These are phyloP conservation scores for Cosmopolites sordidus DNA, from an alignment of 2,888 invertebrate species.

Conservation along the genomic window DNA sequence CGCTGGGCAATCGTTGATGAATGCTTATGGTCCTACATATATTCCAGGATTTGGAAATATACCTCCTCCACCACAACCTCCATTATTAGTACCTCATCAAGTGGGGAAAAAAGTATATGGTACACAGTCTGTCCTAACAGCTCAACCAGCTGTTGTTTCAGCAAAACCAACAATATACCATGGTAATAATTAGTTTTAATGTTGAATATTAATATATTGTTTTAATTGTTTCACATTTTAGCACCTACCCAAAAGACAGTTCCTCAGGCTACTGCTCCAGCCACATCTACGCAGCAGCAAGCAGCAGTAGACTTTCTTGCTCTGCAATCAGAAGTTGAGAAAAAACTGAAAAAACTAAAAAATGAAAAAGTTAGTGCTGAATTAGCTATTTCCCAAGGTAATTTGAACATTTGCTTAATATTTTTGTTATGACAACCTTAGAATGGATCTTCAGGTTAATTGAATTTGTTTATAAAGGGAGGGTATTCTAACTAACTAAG, in stretches of 20 bases:
- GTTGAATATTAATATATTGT: background rate
- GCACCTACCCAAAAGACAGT: constrained; percentile 23
- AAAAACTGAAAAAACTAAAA: constrained; percentile 60
- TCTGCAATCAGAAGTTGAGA: constrained; percentile 55
- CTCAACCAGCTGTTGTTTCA: constrained; percentile 61
- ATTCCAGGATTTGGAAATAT: constrained; percentile 55
- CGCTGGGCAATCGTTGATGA: constrained; percentile 63
- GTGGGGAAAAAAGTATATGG: constrained; percentile 46
- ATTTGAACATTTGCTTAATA: background rate
- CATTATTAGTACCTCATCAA: constrained; percentile 68
- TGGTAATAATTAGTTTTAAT: constrained; percentile 5
- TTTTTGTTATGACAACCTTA: background rate
- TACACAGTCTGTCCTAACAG: constrained; percentile 37
- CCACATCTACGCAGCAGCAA: constrained; percentile 41
- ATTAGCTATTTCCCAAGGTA: constrained; percentile 59
- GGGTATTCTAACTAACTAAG: no score
- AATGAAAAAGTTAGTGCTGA: constrained; percentile 64
- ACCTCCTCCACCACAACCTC: constrained; percentile 64
- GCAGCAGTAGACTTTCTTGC: constrained; percentile 52
- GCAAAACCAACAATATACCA: constrained; percentile 65
- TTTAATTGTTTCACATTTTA: background rate
- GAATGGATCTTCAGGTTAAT: background rate
- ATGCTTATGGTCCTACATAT: constrained; percentile 55
- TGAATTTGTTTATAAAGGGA: no score
- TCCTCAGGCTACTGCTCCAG: constrained; percentile 39